phyloP scores from a whole-genome alignment of 1,140 invertebrate genomes.

The Sipha flava region DNA sequence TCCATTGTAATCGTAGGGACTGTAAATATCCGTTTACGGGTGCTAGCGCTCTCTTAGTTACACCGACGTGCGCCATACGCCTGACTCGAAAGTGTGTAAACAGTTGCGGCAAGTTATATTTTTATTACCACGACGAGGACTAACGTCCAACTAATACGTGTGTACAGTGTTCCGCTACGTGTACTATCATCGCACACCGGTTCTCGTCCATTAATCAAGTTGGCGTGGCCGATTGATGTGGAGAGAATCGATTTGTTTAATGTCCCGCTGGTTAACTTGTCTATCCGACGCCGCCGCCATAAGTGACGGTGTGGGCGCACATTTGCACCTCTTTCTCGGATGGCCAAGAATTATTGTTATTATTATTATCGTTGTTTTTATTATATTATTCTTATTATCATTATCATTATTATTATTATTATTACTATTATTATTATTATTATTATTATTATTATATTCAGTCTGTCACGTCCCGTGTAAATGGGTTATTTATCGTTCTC shows the following conservation, averaged over 20 bases:
- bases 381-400: not conserved
- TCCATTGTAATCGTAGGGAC: too few relatives aligned
- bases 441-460: not conserved
- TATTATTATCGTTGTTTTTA: not conserved
- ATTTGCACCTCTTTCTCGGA: constrained; percentile 13
- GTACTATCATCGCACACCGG: not conserved
- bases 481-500: constrained; percentile 27
- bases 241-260: constrained; percentile 31
- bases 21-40: too few relatives aligned
- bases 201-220: constrained; percentile 24
- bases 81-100: too few relatives aligned
- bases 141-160: too few relatives aligned
- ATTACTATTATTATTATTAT: not conserved
- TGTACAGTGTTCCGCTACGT: too few relatives aligned
- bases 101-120: too few relatives aligned
- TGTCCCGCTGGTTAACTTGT: constrained; percentile 25
- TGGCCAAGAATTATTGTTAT: not conserved
- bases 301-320: constrained; percentile 4
- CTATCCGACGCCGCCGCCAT: not conserved
- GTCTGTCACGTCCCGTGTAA: constrained; percentile 19
- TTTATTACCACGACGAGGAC: too few relatives aligned
- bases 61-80: too few relatives aligned
- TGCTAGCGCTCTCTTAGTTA: too few relatives aligned
- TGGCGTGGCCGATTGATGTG: constrained; percentile 14
- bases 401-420: constrained; percentile 1